Percentiles rank a stretch among this genome's conserved stretches.
These are phyloP conservation scores for Forpus xanthops DNA, from an alignment of 2,797 vertebrate species.

Conservation along the genomic window DNA sequence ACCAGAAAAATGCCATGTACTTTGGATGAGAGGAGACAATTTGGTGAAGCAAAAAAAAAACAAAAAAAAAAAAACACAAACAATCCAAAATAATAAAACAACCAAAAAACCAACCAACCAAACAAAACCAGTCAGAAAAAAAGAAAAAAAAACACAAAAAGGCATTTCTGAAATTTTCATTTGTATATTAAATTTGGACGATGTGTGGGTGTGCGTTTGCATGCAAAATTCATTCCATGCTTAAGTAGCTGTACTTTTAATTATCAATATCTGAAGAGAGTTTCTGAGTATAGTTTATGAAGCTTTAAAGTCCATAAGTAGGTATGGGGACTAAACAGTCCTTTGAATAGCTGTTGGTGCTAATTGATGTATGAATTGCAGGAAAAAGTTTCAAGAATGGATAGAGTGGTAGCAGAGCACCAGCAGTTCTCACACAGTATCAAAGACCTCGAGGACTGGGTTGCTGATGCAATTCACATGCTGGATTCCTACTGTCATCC, in stretches of 20 bases:
- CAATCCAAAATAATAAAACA: background rate
- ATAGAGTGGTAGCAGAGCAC: slow-evolving; percentile 90
- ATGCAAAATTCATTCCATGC: background rate
- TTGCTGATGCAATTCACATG: slow-evolving; percentile 86
- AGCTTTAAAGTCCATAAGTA: background rate
- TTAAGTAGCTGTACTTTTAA: background rate
- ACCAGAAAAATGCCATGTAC: background rate
- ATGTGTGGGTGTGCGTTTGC: background rate
- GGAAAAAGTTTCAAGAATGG: slow-evolving; percentile 93
- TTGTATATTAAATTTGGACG: background rate
- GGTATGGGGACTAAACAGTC: background rate
- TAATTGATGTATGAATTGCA: slow-evolving; percentile 65
- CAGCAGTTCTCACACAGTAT: slow-evolving; percentile 90
- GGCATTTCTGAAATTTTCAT: background rate
- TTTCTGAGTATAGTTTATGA: background rate
- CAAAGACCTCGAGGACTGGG: slow-evolving; percentile 93
- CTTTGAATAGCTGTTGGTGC: background rate
- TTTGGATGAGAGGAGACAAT: background rate
- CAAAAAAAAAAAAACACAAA: background rate
- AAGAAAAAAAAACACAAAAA: background rate
- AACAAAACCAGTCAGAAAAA: background rate
- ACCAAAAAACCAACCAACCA: background rate
- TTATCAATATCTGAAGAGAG: background rate
- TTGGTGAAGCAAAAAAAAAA: background rate
- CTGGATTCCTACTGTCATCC: slow-evolving; percentile 87